A percentile compares a stretch with the other conserved stretches of the same genome.
phyloP scores from a whole-genome alignment of 2,888 invertebrate genomes.

The Thera britannica region DNA sequence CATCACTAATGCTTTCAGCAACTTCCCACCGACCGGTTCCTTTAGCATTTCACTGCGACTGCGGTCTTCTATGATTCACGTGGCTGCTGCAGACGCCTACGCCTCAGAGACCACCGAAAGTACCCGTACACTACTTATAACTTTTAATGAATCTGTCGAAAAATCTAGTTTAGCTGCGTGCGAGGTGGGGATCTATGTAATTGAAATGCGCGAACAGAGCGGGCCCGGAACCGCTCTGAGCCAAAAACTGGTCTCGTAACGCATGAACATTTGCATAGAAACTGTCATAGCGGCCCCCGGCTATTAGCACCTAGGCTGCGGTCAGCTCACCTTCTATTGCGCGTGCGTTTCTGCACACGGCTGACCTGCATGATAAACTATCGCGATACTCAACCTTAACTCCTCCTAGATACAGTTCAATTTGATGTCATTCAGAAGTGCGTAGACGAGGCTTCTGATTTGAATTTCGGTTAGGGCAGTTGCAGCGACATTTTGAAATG shows the following conservation, averaged over 20 bases:
- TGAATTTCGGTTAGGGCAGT: slow-evolving; percentile 50
- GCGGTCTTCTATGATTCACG: slow-evolving; percentile 53
- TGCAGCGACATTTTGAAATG: slow-evolving; percentile 50
- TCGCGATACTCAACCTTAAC: slow-evolving; percentile 50
- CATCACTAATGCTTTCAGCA: slow-evolving; percentile 71
- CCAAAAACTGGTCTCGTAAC: slow-evolving; percentile 79
- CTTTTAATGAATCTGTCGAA: slow-evolving; percentile 49
- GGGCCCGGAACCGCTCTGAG: slow-evolving; percentile 78
- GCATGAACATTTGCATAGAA: slow-evolving; percentile 83
- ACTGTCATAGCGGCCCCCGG: slow-evolving; percentile 78
- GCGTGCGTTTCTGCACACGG: slow-evolving; percentile 59
- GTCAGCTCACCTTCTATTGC: slow-evolving; percentile 50
- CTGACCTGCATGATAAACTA: slow-evolving; percentile 40
- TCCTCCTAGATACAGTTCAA: slow-evolving; percentile 37
- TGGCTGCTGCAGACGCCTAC: slow-evolving; percentile 37
- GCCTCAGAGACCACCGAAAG: slow-evolving; percentile 27
- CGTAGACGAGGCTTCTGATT: slow-evolving; percentile 42
- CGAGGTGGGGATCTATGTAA: slow-evolving; percentile 56
- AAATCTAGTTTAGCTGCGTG: slow-evolving; percentile 68
- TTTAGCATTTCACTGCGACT: slow-evolving; percentile 31
- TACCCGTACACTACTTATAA: slow-evolving; percentile 43
- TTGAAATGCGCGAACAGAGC: slow-evolving; percentile 69
- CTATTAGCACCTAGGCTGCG: slow-evolving; percentile 75
- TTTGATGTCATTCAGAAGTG: slow-evolving; percentile 32
- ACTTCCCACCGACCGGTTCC: slow-evolving; percentile 50